These are phyloP conservation scores for Taphrorychus bicolor DNA, from an alignment of 2,888 invertebrate genomes.

Conservation along the genomic window DNA sequence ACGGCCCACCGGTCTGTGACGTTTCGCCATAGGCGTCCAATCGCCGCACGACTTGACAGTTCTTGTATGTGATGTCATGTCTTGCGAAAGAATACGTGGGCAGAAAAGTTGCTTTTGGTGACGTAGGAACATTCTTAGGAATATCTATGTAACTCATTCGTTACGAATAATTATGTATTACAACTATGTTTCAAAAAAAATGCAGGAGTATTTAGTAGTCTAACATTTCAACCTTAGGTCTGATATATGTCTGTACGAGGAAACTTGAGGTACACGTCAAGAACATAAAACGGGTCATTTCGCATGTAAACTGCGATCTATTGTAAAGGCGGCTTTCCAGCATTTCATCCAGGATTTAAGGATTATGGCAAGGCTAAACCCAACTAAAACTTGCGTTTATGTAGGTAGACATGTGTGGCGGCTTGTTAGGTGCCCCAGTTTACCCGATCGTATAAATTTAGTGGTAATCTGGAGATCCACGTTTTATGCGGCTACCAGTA, in stretches of 20 bases:
- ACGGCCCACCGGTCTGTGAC: slow-evolving; percentile 5
- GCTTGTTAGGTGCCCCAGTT: not conserved
- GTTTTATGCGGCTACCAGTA: no score
- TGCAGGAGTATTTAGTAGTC: no score
- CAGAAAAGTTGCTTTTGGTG: not conserved
- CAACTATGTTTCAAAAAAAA: no score
- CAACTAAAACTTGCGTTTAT: not conserved
- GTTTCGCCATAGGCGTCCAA: slow-evolving; percentile 9
- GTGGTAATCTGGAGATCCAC: no score
- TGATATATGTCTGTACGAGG: no score
- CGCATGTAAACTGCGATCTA: not conserved
- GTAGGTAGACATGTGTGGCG: not conserved
- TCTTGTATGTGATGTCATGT: not conserved
- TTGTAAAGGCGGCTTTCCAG: not conserved
- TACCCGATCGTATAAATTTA: no score
- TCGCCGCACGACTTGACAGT: not conserved
- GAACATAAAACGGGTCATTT: not conserved
- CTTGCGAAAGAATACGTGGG: not conserved
- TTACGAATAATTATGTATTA: no score
- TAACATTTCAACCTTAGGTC: no score
- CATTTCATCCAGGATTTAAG: not conserved
- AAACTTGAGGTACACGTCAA: not conserved
- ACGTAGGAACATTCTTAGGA: not conserved
- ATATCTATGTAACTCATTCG: no score
- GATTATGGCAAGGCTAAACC: not conserved